Conservation (phyloP, 2,113 vertebrate species). For the Andinoacara biseriatus region DNA sequence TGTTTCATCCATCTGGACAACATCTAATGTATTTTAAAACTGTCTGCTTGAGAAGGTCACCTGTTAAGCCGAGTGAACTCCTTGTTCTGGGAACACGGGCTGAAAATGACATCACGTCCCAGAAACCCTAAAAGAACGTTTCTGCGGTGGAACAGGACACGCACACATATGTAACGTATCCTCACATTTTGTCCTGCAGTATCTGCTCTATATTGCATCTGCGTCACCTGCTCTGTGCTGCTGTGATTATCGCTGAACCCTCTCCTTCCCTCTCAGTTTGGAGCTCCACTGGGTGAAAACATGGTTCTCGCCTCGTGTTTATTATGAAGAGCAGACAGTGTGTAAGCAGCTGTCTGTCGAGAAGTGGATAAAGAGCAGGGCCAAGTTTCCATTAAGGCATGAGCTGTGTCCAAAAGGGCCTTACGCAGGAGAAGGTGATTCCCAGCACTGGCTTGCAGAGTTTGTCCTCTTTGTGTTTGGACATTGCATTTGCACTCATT, state of each 20-base stretch:
- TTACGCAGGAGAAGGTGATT: constrained; percentile 64
- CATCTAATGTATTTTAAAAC: background rate
- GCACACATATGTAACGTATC: background rate
- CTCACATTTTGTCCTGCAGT: constrained; percentile 33
- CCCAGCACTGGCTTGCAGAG: constrained; percentile 60
- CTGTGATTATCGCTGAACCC: constrained; percentile 15
- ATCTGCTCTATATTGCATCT: background rate
- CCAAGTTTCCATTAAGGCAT: constrained; percentile 76
- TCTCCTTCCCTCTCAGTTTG: background rate
- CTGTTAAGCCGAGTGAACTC: background rate
- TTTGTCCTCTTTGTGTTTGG: constrained; percentile 38
- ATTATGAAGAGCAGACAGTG: constrained; percentile 75
- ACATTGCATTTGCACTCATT: background rate
- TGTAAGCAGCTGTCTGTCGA: constrained; percentile 69
- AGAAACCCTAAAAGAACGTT: constrained; percentile 13
- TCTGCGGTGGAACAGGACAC: background rate
- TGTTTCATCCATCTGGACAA: background rate
- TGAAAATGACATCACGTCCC: constrained; percentile 24
- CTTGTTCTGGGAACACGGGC: background rate
- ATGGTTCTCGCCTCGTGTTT: constrained; percentile 56
- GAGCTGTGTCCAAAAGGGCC: constrained; percentile 15
- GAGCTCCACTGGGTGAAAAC: constrained; percentile 45
- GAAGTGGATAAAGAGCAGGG: constrained; percentile 64
- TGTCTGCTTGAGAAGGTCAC: background rate
- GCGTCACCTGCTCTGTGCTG: constrained; percentile 53